Conservation (phyloP, 2,113 vertebrate genomes). For the Fukomys damarensis region DNA sequence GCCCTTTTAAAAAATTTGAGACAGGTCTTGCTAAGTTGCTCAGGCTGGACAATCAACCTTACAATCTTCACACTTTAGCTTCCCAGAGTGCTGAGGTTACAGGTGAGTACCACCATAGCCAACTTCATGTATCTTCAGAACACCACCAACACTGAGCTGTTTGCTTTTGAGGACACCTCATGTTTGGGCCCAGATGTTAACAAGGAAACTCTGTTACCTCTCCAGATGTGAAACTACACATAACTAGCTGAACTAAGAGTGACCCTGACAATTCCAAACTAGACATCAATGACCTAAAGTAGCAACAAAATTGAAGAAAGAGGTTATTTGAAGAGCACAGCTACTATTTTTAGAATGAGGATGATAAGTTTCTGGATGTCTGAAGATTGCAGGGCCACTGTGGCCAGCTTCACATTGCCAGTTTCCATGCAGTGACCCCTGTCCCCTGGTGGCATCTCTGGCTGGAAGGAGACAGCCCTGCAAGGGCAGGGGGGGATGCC, state of each 20-base stretch:
- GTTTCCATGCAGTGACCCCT: not conserved
- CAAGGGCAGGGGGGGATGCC: too few relatives aligned
- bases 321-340: not conserved
- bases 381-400: not conserved
- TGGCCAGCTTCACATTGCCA: not conserved
- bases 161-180: not conserved
- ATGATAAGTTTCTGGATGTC: not conserved
- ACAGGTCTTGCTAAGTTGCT: not conserved
- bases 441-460: too few relatives aligned
- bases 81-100: not conserved
- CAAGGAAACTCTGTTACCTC: not conserved
- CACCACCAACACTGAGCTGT: not conserved
- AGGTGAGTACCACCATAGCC: not conserved
- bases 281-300: not conserved
- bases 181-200: not conserved
- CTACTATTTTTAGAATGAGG: not conserved
- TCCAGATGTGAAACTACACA: constrained; percentile 46
- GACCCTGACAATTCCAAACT: constrained; percentile 20
- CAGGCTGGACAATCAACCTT: not conserved
- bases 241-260: not conserved
- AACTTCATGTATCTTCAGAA: not conserved
- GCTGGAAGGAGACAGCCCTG: not conserved
- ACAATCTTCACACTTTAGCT: not conserved
- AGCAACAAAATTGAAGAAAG: not conserved
- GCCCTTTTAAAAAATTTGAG: too few relatives aligned